These are phyloP conservation scores for Drosophila oshimai DNA, from an alignment of 1,140 invertebrate species.

Conservation along the genomic window DNA sequence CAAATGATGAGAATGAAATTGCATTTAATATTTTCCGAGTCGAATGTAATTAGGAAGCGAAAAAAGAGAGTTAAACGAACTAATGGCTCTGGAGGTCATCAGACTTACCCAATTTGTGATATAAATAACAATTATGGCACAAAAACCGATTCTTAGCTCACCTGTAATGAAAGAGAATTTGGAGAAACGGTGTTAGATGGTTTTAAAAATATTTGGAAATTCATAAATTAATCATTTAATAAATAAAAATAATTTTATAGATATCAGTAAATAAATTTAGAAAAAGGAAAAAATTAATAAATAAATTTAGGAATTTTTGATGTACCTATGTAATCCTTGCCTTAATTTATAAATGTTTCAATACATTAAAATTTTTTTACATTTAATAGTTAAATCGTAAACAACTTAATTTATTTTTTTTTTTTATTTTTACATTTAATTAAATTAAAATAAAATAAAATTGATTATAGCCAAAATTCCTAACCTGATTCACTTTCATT, in stretches of 20 bases:
- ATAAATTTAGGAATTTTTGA: too few relatives aligned
- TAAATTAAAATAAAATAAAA: not conserved
- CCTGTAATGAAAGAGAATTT: constrained; percentile 34
- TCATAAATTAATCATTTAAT: not conserved
- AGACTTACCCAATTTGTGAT: constrained; percentile 49
- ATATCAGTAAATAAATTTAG: too few relatives aligned
- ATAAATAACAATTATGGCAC: not conserved
- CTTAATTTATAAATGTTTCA: too few relatives aligned
- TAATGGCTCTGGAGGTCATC: constrained; percentile 43
- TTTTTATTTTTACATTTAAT: not conserved
- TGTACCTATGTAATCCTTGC: too few relatives aligned
- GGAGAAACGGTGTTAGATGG: not conserved
- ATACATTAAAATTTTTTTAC: too few relatives aligned
- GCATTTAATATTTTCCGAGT: constrained; percentile 65
- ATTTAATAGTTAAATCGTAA: not conserved
- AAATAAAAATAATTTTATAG: too few relatives aligned
- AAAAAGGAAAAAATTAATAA: too few relatives aligned
- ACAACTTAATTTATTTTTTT: not conserved
- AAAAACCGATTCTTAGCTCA: constrained; percentile 18
- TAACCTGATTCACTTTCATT: constrained; percentile 20
- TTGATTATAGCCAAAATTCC: not conserved
- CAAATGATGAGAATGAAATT: constrained; percentile 75
- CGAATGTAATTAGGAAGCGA: constrained; percentile 55
- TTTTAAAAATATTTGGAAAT: not conserved
- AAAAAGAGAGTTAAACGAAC: constrained; percentile 12